Evolutionary conservation across 2,888 invertebrate genomes (phyloP), one percentile per base, ranked within the genome.

Genomic region (Microctonus hyperodae): DNA sequence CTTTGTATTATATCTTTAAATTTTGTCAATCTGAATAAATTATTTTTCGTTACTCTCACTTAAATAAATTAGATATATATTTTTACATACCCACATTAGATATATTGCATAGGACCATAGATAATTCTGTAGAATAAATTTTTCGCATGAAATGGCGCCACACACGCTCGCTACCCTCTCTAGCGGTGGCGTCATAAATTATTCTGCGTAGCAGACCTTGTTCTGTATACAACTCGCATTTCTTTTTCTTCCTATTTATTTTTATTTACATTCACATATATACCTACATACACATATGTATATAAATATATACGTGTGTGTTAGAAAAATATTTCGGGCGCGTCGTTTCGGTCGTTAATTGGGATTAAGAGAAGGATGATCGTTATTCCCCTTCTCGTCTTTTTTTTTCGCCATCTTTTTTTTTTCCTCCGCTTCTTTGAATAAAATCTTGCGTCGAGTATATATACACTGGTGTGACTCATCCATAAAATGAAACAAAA

Each of bases 271-370:
- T 7, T 5, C 28, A 28, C 28, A 7, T 7, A 28, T 20, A 50
- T 20, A 16, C 16, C 4, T 16, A 16, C 5, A 50, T 50, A 50
- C 16, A 50, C 5, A 11, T 55, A 31, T 10, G 55, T 28, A 53
- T 31, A 16, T 16, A 7, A 16, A 16, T 20, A 44, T n/a, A 16
- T 7, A 44, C 16, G 16, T 44, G 16, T 44, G 44, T 20, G 44
- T 44, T 44, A 44, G 44, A 44, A 44, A 44, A 44, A 6, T 16
- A 44, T 44, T 44, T 16, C 20, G 31, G 33, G 10, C 55, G 31
- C 33, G 51, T 55, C 55, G 37, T 37, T 37, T 35, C 64, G 57
- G 62, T 61, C 64, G 64, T 62, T 69, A 69, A 71, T 71, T 71
- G 62, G 62, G 65, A 64, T 65, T 67, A 69, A 62, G 16, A 44